Base-by-base conservation (phyloP, 2,797 vertebrate species). In the Phaenicophaeus curvirostris region DNA sequence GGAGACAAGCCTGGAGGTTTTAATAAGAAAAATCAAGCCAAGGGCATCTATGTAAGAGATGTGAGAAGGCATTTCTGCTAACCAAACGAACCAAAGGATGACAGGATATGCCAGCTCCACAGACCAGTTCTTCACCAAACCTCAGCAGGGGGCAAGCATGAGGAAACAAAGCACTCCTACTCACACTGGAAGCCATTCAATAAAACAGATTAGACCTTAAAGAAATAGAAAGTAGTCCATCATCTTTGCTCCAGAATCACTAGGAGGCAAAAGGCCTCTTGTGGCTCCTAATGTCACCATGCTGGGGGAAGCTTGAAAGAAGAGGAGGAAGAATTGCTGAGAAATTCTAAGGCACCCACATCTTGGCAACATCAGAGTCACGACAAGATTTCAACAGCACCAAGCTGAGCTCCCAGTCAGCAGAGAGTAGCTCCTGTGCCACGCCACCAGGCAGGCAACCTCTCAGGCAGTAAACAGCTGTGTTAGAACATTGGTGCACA, bases 291-390 rank as follows among this genome's bases (percentile, higher is more conserved):
- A 85, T 59, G 74, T 80, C 87, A 88, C 83, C 66, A 37, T 19
- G 21, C 4, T 50, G 41, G 54, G n/a, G 31, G 13, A 83, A 44
- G 61, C 78, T 91, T 85, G 50, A 62, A 66, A 65, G 80, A 79
- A 53, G 57, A 72, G 55, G 44, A 72, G 6, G 62, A 85, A 90
- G 58, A 78, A 65, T 58, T 65, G 65, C 42, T 79, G 82, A 80
- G 57, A 89, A 89, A 92, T 69, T 44, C 55, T 81, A 91, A 91
- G 82, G 87, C 90, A 92, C 59, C 33, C 67, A 25, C 39, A 48
- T 79, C 69, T 78, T 42, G n/a, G 79, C 58, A 80, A 87, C 17
- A 18, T 28, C 21, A 66, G 44, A 74, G 66, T 48, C 46, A 12
- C 5, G 7, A 25, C 48, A 25, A 53, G 44, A 71, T 76, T 81